Evolutionary conservation across 2,888 invertebrate genomes (phyloP).

Genomic region (Crioceris asparagi): DNA sequence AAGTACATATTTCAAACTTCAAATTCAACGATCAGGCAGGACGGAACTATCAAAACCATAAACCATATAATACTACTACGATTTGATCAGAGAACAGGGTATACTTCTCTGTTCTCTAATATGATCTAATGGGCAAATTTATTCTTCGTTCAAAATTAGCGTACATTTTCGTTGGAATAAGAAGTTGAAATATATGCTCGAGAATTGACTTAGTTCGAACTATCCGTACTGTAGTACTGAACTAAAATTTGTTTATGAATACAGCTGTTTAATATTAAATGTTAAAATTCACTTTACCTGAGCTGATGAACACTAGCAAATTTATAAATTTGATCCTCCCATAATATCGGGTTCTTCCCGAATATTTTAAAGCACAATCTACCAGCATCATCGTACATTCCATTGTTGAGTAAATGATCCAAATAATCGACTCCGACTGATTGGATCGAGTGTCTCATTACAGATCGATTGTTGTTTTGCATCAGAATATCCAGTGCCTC

Average conservation of each 20-base stretch:
- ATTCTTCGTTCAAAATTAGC: too few relatives aligned
- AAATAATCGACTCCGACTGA: constrained; percentile 66
- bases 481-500: constrained; percentile 77
- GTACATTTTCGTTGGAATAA: too few relatives aligned
- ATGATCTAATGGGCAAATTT: not conserved
- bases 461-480: constrained; percentile 47
- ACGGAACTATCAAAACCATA: too few relatives aligned
- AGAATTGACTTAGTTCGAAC: too few relatives aligned
- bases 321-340: constrained; percentile 88
- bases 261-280: not conserved
- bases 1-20: too few relatives aligned
- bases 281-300: constrained; percentile 27
- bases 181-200: too few relatives aligned
- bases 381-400: constrained; percentile 73
- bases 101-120: not conserved
- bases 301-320: constrained; percentile 78
- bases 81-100: too few relatives aligned
- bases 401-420: constrained; percentile 62
- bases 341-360: constrained; percentile 68
- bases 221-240: too few relatives aligned
- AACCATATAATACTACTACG: too few relatives aligned
- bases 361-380: constrained; percentile 75
- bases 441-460: constrained; percentile 44
- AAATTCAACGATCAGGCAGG: too few relatives aligned
- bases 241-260: too few relatives aligned